Evolutionary conservation across 2,797 vertebrate genomes (phyloP).

Genomic region (Scleropages formosus): DNA sequence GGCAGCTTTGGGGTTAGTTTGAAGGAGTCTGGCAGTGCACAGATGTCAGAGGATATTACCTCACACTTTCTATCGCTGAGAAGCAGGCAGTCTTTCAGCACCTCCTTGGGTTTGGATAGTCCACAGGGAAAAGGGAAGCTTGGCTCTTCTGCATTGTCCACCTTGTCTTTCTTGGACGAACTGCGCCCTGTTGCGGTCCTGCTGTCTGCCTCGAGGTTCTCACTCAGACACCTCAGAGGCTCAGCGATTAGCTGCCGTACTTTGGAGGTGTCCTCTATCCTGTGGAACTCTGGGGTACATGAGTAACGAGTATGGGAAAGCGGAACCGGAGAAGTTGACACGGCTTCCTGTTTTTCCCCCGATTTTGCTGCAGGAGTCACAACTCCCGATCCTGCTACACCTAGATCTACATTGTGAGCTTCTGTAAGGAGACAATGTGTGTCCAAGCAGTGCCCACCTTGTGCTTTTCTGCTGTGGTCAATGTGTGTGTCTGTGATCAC

Average conservation of each 20-base stretch:
- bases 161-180: not conserved
- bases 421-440: constrained; percentile 12
- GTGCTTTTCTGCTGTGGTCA: not conserved
- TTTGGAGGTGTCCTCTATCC: not conserved
- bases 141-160: not conserved
- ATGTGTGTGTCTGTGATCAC: not conserved
- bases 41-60: constrained; percentile 35
- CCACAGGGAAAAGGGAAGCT: not conserved
- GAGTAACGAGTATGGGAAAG: not conserved
- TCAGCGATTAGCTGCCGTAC: constrained; percentile 15
- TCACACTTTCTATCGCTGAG: constrained; percentile 28
- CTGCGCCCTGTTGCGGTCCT: not conserved
- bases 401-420: constrained; percentile 21
- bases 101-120: constrained; percentile 30
- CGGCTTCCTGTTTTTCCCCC: not conserved
- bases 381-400: not conserved
- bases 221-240: constrained; percentile 7
- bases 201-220: not conserved
- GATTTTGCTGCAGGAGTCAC: not conserved
- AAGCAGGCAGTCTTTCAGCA: constrained; percentile 30
- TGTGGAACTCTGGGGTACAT: constrained; percentile 3
- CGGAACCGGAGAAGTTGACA: not conserved
- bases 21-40: constrained; percentile 33
- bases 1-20: constrained; percentile 29
- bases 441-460: not conserved